These are phyloP conservation scores for Mellivora capensis DNA, from an alignment of 2,113 vertebrate genomes.

Conservation along the genomic window DNA sequence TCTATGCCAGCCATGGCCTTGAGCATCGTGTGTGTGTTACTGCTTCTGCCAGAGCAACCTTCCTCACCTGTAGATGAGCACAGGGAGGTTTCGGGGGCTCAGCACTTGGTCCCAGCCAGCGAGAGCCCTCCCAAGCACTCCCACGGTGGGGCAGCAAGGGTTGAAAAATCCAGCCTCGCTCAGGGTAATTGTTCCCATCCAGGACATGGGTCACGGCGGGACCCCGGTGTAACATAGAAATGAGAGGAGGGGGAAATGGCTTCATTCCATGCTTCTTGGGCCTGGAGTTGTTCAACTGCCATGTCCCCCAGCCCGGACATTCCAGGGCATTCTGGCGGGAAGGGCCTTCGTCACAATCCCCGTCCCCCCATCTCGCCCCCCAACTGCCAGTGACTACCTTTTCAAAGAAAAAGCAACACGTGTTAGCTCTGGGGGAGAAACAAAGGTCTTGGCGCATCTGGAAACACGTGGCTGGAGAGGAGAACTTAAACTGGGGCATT, in stretches of 20 bases:
- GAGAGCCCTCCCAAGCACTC: neutral
- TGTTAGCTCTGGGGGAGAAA: neutral
- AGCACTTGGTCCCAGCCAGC: neutral
- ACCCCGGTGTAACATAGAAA: neutral
- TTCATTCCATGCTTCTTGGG: neutral
- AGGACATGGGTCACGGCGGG: neutral
- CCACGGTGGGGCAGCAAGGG: neutral
- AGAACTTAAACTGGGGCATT: neutral
- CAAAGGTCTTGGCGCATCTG: neutral
- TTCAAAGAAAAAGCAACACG: neutral
- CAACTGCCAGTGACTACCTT: neutral
- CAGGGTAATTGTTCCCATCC: neutral
- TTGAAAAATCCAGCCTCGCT: neutral
- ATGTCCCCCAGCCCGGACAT: neutral
- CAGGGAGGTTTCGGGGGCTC: neutral
- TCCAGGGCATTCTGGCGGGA: neutral
- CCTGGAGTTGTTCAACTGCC: neutral
- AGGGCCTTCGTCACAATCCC: neutral
- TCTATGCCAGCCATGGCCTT: neutral
- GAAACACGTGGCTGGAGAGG: neutral
- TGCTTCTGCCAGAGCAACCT: neutral
- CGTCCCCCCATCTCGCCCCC: too few relatives aligned
- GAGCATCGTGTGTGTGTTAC: neutral
- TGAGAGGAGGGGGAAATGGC: neutral
- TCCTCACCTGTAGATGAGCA: neutral